phyloP scores from a whole-genome alignment of 1,140 invertebrate genomes.

The Zaprionus nigranus region DNA sequence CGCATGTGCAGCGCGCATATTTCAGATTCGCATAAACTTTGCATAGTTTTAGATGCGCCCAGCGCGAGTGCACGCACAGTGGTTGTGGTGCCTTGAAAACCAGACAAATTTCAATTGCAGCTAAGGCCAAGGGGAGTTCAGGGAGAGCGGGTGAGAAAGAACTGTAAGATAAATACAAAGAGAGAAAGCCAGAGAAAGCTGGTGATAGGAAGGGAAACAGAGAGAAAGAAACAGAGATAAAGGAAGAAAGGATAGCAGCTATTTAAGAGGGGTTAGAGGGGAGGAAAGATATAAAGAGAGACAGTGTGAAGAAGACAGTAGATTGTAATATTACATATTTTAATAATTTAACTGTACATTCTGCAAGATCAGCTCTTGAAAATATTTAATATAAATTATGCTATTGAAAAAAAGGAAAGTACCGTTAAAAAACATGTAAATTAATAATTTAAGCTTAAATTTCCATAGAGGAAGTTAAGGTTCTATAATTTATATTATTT shows the following conservation, averaged over 20 bases:
- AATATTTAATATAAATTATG: too few relatives aligned
- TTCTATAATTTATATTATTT: too few relatives aligned
- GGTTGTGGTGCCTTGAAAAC: not conserved
- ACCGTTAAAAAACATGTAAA: too few relatives aligned
- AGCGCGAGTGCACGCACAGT: slow-evolving; percentile 26
- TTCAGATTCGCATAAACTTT: slow-evolving; percentile 82
- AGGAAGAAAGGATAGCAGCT: not conserved
- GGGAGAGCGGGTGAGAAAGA: not conserved
- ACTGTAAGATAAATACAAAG: not conserved
- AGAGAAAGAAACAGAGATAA: too few relatives aligned
- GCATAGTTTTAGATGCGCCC: slow-evolving; percentile 68
- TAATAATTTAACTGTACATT: too few relatives aligned
- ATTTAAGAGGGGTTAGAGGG: not conserved
- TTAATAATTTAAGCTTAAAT: too few relatives aligned
- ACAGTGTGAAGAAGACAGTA: too few relatives aligned
- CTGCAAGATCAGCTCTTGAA: too few relatives aligned
- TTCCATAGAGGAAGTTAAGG: too few relatives aligned
- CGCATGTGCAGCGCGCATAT: slow-evolving; percentile 75
- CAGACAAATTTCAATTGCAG: not conserved
- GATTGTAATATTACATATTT: too few relatives aligned
- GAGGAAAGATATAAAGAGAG: not conserved
- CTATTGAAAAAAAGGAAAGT: too few relatives aligned
- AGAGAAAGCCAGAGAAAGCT: not conserved
- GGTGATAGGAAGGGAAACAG: not conserved
- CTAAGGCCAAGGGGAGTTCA: not conserved